Percentiles rank a stretch among this genome's conserved stretches.
phyloP scores from a whole-genome alignment of 2,888 invertebrate genomes.

The Phrixothrix hirtus region DNA sequence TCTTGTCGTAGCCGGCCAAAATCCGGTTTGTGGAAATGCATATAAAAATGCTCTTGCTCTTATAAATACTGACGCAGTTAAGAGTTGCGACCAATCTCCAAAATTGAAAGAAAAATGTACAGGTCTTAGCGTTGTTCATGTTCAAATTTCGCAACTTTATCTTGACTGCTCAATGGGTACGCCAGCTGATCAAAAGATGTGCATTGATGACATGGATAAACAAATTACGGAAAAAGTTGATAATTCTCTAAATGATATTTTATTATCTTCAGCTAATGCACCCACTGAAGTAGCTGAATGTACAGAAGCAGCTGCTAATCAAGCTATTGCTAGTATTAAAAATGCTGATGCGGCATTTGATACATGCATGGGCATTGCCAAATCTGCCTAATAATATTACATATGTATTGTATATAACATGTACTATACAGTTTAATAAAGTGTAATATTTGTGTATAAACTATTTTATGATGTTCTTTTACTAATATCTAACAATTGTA shows the following conservation, averaged over 20 bases:
- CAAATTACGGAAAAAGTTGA: neutral
- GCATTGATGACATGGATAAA: neutral
- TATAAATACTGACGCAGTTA: neutral
- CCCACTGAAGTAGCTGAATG: neutral
- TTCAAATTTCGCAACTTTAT: neutral
- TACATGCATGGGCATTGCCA: neutral
- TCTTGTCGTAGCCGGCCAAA: neutral
- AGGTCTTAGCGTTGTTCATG: neutral
- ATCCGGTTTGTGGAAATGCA: neutral
- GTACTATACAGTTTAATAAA: no score
- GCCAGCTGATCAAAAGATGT: neutral
- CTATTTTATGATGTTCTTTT: no score
- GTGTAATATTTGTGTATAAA: no score
- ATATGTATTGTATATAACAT: no score
- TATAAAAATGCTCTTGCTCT: neutral
- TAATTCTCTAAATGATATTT: neutral
- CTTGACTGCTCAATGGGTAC: neutral
- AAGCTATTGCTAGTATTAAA: neutral
- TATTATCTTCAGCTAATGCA: neutral
- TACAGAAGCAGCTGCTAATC: neutral
- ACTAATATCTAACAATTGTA: no score
- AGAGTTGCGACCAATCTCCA: neutral
- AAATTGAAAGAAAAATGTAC: neutral
- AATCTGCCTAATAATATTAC: no score
- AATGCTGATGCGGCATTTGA: neutral